Conservation (phyloP, 2,888 invertebrate species). For the Masnerella sp. region DNA sequence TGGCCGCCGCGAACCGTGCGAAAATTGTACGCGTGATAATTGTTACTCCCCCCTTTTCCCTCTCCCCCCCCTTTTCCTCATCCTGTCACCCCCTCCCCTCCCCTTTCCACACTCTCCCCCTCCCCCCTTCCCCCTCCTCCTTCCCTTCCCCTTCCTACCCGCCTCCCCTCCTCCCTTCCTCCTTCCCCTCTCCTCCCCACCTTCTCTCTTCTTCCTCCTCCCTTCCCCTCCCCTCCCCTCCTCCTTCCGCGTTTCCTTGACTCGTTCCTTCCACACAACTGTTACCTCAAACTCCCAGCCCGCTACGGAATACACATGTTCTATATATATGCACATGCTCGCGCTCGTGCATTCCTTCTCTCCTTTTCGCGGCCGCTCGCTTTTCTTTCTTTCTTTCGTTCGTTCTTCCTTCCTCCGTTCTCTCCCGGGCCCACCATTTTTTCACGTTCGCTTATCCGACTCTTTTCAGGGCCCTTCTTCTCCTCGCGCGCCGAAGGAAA, state of each 20-base stretch:
- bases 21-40: no score
- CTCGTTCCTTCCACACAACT: slow-evolving; percentile 52
- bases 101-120: no score
- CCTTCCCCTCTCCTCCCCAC: no score
- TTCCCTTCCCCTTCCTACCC: no score
- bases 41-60: no score
- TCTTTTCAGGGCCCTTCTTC: slow-evolving; percentile 36
- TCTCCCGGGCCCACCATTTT: slow-evolving; percentile 10
- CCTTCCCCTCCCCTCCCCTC: no score
- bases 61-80: slow-evolving; percentile 23
- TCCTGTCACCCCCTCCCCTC: slow-evolving; percentile 19
- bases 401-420: slow-evolving; percentile 23
- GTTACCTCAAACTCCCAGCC: slow-evolving; percentile 53
- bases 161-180: no score
- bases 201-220: no score
- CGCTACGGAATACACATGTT: slow-evolving; percentile 55
- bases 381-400: slow-evolving; percentile 15
- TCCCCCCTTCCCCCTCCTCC: no score
- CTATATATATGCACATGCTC: slow-evolving; percentile 45
- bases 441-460: slow-evolving; percentile 37
- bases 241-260: slow-evolving; percentile 32
- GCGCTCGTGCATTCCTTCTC: slow-evolving; percentile 49
- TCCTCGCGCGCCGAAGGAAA: slow-evolving; percentile 51
- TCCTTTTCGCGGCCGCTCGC: slow-evolving; percentile 44
- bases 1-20: no score